phyloP scores from a whole-genome alignment of 2,113 vertebrate genomes.

The Notiomystis cincta region DNA sequence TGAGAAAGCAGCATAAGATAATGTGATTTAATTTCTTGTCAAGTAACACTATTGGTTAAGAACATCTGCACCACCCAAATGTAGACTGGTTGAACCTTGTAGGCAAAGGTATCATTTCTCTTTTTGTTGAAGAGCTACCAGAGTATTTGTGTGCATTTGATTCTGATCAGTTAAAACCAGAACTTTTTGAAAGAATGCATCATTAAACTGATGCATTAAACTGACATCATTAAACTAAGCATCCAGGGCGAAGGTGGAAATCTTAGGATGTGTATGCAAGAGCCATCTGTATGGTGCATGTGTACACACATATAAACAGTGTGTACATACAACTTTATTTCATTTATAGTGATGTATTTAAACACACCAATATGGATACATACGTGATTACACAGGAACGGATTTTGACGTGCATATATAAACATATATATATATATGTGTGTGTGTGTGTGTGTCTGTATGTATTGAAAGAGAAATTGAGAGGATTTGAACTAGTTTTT shows the following conservation, averaged over 20 bases:
- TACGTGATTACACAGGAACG: background rate
- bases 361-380: rapidly evolving
- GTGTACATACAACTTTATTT: background rate
- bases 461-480: background rate
- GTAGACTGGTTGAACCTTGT: background rate
- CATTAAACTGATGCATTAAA: background rate
- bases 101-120: background rate
- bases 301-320: background rate
- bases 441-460: background rate
- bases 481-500: background rate
- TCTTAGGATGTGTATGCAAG: background rate
- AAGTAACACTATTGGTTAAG: background rate
- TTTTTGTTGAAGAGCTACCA: background rate
- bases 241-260: background rate
- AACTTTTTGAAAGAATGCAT: background rate
- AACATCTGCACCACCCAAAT: background rate
- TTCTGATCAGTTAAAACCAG: background rate
- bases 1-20: background rate
- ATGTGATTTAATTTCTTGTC: constrained; percentile 13
- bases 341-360: background rate
- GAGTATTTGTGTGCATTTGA: background rate
- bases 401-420: background rate
- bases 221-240: background rate
- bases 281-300: background rate
- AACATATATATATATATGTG: background rate